Base-by-base conservation (phyloP, 2,797 vertebrate genomes). In the Leucoraja ocellata region DNA sequence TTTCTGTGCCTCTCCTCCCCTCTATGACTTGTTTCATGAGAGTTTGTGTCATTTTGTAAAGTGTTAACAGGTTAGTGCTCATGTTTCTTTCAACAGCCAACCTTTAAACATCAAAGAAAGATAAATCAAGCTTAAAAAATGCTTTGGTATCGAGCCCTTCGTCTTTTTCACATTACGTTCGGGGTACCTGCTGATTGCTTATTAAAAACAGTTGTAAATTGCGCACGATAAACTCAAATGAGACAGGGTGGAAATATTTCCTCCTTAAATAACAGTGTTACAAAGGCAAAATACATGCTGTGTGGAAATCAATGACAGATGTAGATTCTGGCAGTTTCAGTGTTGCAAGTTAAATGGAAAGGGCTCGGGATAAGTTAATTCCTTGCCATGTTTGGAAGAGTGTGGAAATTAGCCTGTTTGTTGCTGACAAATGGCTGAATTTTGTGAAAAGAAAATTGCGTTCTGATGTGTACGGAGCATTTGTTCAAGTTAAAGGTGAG, bases 161-260 rank as follows among this genome's bases (percentile, higher is more conserved):
- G 84, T 65, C 61, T 65, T 88, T 65, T 88, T 88, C 90, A 74
- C 90, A 76, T 92, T 92, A 92, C 25, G 28, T 36, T 23, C 25
- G 39, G 71, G 71, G 28, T 76, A 92, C 97, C 96, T 95, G 97
- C 97, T 97, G 97, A 96, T 97, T 97, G 97, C 97, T 98, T 98
- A 98, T 98, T 98, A 97, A 97, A 98, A 98, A 98, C 98, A 98
- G 98, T 98, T 98, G 98, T 97, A 98, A 97, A 98, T 98, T 98
- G 97, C 98, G 97, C 98, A 97, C 97, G 97, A 96, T 98, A 98
- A 98, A 98, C 97, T 96, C 54, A 76, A 92, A 73, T 46, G 90
- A 92, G 90, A 92, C 97, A 96, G 96, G 97, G 97, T 97, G 96
- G 96, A 96, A 97, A 96, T 96, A 96, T 95, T 95, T 96, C 95